Base-by-base conservation (phyloP, 2,797 vertebrate species). In the Lerista edwardsae region DNA sequence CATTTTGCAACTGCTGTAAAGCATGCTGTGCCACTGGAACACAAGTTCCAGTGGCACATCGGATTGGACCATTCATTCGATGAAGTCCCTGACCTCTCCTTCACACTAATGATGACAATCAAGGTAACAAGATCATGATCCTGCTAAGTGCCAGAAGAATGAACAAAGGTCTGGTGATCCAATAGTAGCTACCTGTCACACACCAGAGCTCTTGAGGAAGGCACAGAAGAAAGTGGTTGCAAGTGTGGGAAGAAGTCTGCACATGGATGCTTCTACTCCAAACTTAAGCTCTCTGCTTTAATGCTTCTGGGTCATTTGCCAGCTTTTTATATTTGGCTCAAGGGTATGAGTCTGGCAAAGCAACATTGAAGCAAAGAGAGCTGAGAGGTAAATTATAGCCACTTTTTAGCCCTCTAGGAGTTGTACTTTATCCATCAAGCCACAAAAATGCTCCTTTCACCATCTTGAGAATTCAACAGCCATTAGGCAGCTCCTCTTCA, bases 401-500 rank as follows among this genome's bases (percentile, higher is more conserved):
- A 68, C 72, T 64, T 79, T 64, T 41, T 39, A 84, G 31, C 6
- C 15, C 77, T 2, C 72, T 61, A 85, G 61, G 61, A 80, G 36
- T 34, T 80, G 12, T 19, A 39, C 25, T 74, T 73, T 31, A 80
- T 5, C 47, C 79, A 75, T 67, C 62, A 80, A 41, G 47, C n/a
- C 73, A 64, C 73, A 84, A 79, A 84, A 73, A 79, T 23, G 3
- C 7, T 74, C 11, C 75, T 34, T 85, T 80, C 23, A 44, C n/a
- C 80, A 36, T 68, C 71, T 47, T 59, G 71, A 69, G 47, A 75
- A 59, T 80, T 75, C 47, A 80, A 47, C 64, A 69, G 62, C 73
- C 64, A 85, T 85, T 85, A 85, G 62, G 29, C n/a, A 80, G 51
- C 84, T 80, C 51, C 80, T 80, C 64, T 80, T 78, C 34, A 34